These are phyloP conservation scores for Zaprionus obscuricornis DNA, from an alignment of 2,888 invertebrate species.

Conservation along the genomic window DNA sequence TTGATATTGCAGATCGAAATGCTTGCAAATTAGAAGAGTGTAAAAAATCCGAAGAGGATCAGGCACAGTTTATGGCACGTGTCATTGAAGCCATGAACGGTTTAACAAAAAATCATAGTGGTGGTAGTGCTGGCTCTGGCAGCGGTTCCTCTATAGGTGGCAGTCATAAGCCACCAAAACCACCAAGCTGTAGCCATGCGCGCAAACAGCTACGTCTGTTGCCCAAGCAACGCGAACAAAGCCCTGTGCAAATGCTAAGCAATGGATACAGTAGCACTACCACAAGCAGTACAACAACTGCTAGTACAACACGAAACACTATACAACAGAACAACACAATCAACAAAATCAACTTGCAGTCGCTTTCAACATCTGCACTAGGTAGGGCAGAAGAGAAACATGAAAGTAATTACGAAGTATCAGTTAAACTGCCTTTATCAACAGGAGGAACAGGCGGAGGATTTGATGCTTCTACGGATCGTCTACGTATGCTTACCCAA, in stretches of 20 bases:
- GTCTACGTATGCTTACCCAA: slow-evolving; percentile 70
- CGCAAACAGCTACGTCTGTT: slow-evolving; percentile 76
- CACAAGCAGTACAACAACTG: slow-evolving; percentile 7
- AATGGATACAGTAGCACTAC: slow-evolving; percentile 42
- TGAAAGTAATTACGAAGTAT: slow-evolving; percentile 62
- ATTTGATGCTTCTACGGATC: slow-evolving; percentile 54
- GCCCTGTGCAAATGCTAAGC: slow-evolving; percentile 54
- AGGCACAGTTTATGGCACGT: slow-evolving; percentile 73
- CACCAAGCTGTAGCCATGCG: slow-evolving; percentile 75
- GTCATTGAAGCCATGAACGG: slow-evolving; percentile 77
- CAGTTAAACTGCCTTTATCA: slow-evolving; percentile 71
- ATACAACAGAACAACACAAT: slow-evolving; percentile 35
- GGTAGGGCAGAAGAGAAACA: slow-evolving; percentile 35
- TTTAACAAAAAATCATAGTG: slow-evolving; percentile 37
- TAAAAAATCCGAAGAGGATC: slow-evolving; percentile 43
- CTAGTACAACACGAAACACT: slow-evolving; percentile 1
- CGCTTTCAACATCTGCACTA: slow-evolving; percentile 53
- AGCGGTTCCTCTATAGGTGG: slow-evolving; percentile 70
- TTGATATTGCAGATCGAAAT: slow-evolving; percentile 48
- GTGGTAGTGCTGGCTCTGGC: slow-evolving; percentile 38
- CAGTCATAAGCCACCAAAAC: slow-evolving; percentile 74
- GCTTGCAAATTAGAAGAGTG: slow-evolving; percentile 33
- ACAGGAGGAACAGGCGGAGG: slow-evolving; percentile 31
- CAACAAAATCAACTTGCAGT: slow-evolving; percentile 43
- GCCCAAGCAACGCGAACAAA: slow-evolving; percentile 70